These are phyloP conservation scores for Agrochola lota DNA, from an alignment of 2,888 invertebrate species.

Conservation along the genomic window DNA sequence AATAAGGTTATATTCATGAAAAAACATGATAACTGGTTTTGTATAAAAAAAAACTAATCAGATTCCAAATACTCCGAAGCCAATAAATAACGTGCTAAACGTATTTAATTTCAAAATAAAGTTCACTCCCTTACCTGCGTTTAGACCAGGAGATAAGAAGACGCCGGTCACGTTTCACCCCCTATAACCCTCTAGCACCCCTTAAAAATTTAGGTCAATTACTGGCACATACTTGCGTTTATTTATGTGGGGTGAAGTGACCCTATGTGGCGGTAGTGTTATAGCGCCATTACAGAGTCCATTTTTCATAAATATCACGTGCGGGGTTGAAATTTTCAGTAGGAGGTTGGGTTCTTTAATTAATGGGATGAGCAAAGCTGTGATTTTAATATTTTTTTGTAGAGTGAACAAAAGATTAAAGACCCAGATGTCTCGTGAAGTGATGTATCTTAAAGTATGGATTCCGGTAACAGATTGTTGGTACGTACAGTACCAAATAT, in stretches of 20 bases:
- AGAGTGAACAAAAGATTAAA: not conserved
- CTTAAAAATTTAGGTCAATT: slow-evolving; percentile 66
- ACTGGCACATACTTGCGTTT: slow-evolving; percentile 61
- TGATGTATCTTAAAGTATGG: too few species aligned
- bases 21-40: not conserved
- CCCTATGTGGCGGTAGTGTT: slow-evolving; percentile 48
- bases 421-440: not conserved
- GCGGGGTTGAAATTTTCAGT: slow-evolving; percentile 35
- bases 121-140: slow-evolving; percentile 22
- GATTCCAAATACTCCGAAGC: not conserved
- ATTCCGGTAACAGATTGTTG: too few species aligned
- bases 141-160: slow-evolving; percentile 47
- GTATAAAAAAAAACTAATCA: not conserved
- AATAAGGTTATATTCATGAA: not conserved
- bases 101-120: slow-evolving; percentile 48
- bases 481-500: too few species aligned
- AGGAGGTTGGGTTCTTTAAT: slow-evolving; percentile 19
- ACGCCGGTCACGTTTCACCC: slow-evolving; percentile 49
- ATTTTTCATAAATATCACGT: slow-evolving; percentile 56
- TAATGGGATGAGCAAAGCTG: not conserved
- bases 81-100: slow-evolving; percentile 34
- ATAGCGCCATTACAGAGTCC: slow-evolving; percentile 44
- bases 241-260: slow-evolving; percentile 62
- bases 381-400: not conserved
- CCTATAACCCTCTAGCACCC: slow-evolving; percentile 44